Evolutionary conservation across 1,140 invertebrate species (phyloP).

Genomic region (Trinorchestia longiramus): DNA sequence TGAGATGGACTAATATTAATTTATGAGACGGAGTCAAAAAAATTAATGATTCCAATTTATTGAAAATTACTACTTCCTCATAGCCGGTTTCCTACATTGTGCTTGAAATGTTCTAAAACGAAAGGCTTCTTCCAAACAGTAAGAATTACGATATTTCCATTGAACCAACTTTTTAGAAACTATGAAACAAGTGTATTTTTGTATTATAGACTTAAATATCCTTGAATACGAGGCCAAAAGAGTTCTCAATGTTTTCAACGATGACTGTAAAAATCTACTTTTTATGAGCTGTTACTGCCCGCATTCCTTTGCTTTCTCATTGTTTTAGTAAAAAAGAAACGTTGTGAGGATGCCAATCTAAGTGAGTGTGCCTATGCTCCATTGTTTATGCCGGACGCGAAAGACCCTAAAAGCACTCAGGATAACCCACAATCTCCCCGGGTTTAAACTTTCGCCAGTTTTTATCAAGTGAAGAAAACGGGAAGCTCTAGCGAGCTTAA

Average conservation of each 20-base stretch:
- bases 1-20: too few species aligned
- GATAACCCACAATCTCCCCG: constrained; percentile 47
- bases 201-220: not conserved
- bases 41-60: not conserved
- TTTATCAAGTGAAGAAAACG: constrained; percentile 49
- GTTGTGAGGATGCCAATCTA: constrained; percentile 17
- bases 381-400: constrained; percentile 53
- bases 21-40: too few species aligned
- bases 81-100: not conserved
- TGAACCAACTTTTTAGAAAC: not conserved
- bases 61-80: not conserved
- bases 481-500: constrained; percentile 38
- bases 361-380: constrained; percentile 42
- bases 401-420: constrained; percentile 48
- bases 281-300: not conserved
- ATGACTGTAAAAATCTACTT: not conserved
- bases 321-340: not conserved
- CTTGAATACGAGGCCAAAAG: not conserved
- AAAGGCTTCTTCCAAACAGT: not conserved
- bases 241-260: not conserved
- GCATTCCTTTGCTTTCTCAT: not conserved
- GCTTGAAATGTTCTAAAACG: not conserved
- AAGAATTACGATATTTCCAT: not conserved
- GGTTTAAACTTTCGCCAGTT: constrained; percentile 47
- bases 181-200: not conserved